These are phyloP conservation scores for Pharmacophagus antenor DNA, from an alignment of 2,888 invertebrate genomes.

Conservation along the genomic window DNA sequence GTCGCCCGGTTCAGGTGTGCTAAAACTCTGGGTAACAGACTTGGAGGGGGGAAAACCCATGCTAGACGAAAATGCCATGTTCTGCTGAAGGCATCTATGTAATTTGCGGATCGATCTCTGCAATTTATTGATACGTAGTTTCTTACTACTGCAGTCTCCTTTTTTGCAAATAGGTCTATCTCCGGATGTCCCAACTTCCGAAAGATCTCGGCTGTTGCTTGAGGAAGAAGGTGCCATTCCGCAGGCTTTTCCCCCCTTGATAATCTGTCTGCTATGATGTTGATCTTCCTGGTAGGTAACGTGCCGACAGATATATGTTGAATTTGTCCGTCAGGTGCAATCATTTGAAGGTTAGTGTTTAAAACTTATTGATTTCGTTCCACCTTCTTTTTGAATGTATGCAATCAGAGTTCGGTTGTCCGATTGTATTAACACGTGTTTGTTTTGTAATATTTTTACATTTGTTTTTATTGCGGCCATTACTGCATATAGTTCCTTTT, in stretches of 20 bases:
- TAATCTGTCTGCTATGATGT: conserved; percentile 32
- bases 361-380: neutral
- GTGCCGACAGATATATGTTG: conserved; percentile 30
- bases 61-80: neutral
- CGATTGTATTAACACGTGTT: neutral
- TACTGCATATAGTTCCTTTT: neutral
- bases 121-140: neutral
- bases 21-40: neutral
- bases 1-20: neutral
- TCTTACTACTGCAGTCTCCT: neutral
- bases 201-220: neutral
- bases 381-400: neutral
- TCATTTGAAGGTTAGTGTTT: neutral
- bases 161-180: neutral
- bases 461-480: neutral
- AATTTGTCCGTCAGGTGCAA: neutral
- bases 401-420: neutral
- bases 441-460: neutral
- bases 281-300: conserved; percentile 33
- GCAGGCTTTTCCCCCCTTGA: conserved; percentile 23
- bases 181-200: neutral
- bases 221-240: neutral
- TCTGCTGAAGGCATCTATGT: neutral
- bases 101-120: neutral
- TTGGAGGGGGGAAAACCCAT: neutral